phyloP scores from a whole-genome alignment of 2,113 vertebrate species.

The Prochilodus magdalenae region DNA sequence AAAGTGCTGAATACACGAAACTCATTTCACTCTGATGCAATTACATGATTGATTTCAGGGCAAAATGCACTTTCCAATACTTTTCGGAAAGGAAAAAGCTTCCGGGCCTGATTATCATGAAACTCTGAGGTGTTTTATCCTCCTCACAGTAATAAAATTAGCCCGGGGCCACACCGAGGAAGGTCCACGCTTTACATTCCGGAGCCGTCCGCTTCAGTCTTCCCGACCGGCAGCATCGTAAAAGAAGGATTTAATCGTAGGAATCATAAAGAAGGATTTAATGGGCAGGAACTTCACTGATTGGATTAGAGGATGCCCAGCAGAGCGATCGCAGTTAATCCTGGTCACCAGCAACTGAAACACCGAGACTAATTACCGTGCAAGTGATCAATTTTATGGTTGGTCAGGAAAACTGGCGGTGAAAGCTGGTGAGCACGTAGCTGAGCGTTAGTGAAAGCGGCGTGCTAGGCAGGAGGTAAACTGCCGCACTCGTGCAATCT shows the following conservation, averaged over 20 bases:
- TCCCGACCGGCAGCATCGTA: not conserved
- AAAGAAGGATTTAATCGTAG: not conserved
- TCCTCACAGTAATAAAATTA: not conserved
- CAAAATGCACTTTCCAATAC: not conserved
- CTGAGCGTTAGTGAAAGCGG: not conserved
- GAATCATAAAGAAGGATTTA: not conserved
- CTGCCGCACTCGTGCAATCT: not conserved
- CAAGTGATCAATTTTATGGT: not conserved
- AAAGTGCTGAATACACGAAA: not conserved
- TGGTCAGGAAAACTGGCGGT: not conserved
- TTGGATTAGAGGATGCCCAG: not conserved
- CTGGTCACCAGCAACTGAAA: not conserved
- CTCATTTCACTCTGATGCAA: slow-evolving; percentile 2
- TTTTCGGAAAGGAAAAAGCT: not conserved
- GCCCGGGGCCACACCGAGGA: not conserved
- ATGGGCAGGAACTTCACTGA: not conserved
- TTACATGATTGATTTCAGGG: not conserved
- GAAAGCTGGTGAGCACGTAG: not conserved
- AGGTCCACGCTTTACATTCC: not conserved
- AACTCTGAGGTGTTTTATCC: not conserved
- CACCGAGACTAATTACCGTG: not conserved
- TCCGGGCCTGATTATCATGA: slow-evolving; percentile 4
- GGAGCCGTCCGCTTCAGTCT: not conserved
- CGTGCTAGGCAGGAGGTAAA: not conserved
- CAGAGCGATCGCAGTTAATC: not conserved